Percentiles rank a stretch among this genome's conserved stretches.
Evolutionary conservation across 2,888 invertebrate species (phyloP).

Genomic region (Chaetoderma sp.): DNA sequence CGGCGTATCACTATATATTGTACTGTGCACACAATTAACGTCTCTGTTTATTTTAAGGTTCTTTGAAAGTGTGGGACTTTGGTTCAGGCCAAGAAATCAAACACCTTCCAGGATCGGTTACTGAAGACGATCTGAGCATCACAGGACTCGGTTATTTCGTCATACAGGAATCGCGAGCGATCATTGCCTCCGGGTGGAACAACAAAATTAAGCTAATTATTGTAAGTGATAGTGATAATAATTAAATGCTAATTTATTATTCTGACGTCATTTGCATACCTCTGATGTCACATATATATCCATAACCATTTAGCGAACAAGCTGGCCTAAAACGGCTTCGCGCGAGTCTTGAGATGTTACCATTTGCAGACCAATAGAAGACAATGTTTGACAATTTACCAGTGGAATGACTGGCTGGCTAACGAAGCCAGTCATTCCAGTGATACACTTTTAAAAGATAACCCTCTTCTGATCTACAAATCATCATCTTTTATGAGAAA

Average conservation of each 20-base stretch:
- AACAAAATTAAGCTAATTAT: conserved; percentile 57
- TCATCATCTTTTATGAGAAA: too few species aligned
- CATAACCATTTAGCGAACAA: neutral
- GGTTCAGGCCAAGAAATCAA: conserved; percentile 68
- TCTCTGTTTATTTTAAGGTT: conserved; percentile 54
- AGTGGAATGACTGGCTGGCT: too few species aligned
- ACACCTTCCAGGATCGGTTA: conserved; percentile 29
- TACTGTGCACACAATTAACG: too few species aligned
- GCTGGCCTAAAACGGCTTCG: too few species aligned
- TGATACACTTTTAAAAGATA: too few species aligned
- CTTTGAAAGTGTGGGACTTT: conserved; percentile 67
- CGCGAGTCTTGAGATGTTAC: neutral
- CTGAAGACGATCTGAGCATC: conserved; percentile 40
- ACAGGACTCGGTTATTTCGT: conserved; percentile 53
- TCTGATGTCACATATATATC: neutral
- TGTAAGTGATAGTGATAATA: conserved; percentile 38
- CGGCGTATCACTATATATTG: too few species aligned
- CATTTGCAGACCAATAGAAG: too few species aligned
- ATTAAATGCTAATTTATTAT: neutral
- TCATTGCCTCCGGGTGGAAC: conserved; percentile 61
- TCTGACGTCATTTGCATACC: neutral
- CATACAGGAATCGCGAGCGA: conserved; percentile 48
- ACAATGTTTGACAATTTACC: too few species aligned
- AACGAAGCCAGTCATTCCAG: too few species aligned
- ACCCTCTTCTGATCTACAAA: too few species aligned